These are phyloP conservation scores for Hydraecia micacea DNA, from an alignment of 2,888 invertebrate genomes.

Conservation along the genomic window DNA sequence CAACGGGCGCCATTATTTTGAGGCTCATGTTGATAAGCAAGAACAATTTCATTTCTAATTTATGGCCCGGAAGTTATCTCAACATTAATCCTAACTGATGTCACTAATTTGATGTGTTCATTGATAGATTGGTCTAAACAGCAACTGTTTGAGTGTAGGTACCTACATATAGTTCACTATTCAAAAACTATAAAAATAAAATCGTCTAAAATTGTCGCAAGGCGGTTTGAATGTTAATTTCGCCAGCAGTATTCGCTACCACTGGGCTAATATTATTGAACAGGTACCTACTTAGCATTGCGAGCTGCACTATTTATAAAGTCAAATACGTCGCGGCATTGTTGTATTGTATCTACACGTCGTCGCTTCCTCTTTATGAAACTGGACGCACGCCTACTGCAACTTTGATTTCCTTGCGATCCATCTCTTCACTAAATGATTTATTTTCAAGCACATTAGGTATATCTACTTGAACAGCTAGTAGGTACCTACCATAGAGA, in stretches of 20 bases:
- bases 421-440: slow-evolving; percentile 67
- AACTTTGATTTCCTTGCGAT: slow-evolving; percentile 78
- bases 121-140: slow-evolving; percentile 10
- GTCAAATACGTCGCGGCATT: slow-evolving; percentile 86
- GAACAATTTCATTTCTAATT: not conserved
- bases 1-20: not conserved
- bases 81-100: not conserved
- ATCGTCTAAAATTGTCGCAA: slow-evolving; percentile 28
- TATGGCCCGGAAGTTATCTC: not conserved
- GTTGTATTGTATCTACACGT: slow-evolving; percentile 85
- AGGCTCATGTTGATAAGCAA: slow-evolving; percentile 4
- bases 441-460: slow-evolving; percentile 35
- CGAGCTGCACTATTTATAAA: slow-evolving; percentile 87
- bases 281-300: slow-evolving; percentile 74
- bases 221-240: slow-evolving; percentile 58
- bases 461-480: not conserved
- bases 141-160: not conserved
- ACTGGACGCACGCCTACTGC: slow-evolving; percentile 77
- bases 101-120: not conserved
- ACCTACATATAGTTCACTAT: not conserved
- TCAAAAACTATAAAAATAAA: slow-evolving; percentile 26
- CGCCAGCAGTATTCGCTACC: slow-evolving; percentile 49
- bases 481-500: not conserved
- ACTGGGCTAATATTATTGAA: slow-evolving; percentile 68
- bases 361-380: slow-evolving; percentile 83